Evolutionary conservation across 2,113 vertebrate species (phyloP).

Genomic region (Lasiurus borealis): DNA sequence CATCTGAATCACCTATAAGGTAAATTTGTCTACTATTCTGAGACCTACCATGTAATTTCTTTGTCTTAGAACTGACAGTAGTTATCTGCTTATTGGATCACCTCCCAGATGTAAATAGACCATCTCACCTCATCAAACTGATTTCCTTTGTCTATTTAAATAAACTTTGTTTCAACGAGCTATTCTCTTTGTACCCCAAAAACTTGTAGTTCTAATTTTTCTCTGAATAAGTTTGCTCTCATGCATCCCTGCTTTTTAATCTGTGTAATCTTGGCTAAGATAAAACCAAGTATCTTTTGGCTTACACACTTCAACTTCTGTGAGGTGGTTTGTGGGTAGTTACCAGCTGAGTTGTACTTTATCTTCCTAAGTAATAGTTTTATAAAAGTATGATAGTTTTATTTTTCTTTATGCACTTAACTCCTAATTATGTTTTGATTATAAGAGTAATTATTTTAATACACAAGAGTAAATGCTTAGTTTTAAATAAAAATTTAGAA

Average conservation of each 20-base stretch:
- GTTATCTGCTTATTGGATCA: neutral
- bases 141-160: neutral
- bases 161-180: neutral
- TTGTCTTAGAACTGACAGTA: neutral
- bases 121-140: neutral
- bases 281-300: no score
- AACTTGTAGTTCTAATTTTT: neutral
- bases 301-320: neutral
- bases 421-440: slow-evolving; percentile 15
- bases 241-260: neutral
- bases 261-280: neutral
- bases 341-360: neutral
- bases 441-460: neutral
- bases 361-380: neutral
- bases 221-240: neutral
- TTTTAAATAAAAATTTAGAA: slow-evolving; percentile 38
- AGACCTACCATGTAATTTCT: neutral
- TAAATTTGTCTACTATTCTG: neutral
- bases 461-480: neutral
- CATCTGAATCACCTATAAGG: neutral
- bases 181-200: neutral
- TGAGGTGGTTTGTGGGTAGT: neutral
- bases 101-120: neutral
- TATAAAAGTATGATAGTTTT: slow-evolving; percentile 27
- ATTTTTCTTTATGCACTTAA: neutral